A percentile compares a stretch with the other conserved stretches of the same genome.
phyloP scores from a whole-genome alignment of 23 tunicate genomes.

The Phallusia fumigata region DNA sequence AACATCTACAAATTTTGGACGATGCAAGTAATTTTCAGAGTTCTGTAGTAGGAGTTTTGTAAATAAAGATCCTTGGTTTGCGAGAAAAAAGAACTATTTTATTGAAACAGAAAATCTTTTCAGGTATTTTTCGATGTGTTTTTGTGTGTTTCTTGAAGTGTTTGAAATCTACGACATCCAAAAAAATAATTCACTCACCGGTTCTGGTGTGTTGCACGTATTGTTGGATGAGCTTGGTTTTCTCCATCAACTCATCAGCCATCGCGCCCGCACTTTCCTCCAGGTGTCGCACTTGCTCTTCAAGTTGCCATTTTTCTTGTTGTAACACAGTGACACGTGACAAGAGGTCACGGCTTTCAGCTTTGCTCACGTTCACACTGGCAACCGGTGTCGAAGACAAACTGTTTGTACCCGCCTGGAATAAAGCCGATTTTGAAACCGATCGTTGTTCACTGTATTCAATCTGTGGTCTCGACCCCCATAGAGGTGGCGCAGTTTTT shows the following conservation, averaged over 20 bases:
- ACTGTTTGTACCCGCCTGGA: conserved; percentile 33
- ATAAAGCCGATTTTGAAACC: background rate
- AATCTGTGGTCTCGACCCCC: too few relatives aligned
- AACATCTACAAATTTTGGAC: conserved; percentile 31
- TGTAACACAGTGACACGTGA: conserved; percentile 67
- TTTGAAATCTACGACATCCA: too few relatives aligned
- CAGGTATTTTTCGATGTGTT: too few relatives aligned
- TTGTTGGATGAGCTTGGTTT: conserved; percentile 66
- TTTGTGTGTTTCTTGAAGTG: too few relatives aligned
- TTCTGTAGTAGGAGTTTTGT: too few relatives aligned
- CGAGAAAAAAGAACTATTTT: too few relatives aligned
- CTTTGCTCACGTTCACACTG: conserved; percentile 36
- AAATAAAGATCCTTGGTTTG: too few relatives aligned
- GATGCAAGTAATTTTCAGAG: too few relatives aligned
- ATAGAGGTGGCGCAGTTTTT: too few relatives aligned
- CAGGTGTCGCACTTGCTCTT: conserved; percentile 84
- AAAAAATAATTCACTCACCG: too few relatives aligned
- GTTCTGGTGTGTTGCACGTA: conserved; percentile 84
- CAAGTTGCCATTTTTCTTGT: conserved; percentile 83
- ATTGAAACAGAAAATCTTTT: too few relatives aligned
- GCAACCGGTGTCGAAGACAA: conserved; percentile 25
- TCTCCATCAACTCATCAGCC: conserved; percentile 91
- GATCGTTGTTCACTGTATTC: too few relatives aligned
- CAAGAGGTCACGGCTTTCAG: conserved; percentile 66
- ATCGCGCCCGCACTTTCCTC: conserved; percentile 85